Conservation (phyloP, 2,113 vertebrate species). For the Candoia aspera region DNA sequence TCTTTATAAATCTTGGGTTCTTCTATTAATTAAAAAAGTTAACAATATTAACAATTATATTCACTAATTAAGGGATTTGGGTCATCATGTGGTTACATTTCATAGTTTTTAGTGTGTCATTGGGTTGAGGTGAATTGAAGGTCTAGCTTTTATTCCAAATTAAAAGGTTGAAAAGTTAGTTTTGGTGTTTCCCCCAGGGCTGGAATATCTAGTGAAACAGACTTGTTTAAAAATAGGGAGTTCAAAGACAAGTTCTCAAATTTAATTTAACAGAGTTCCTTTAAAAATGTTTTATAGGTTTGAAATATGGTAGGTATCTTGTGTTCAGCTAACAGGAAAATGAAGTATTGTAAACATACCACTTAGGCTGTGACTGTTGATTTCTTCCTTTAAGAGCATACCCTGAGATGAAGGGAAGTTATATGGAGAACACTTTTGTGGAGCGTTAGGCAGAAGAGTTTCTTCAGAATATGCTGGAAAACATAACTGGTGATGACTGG, state of each 20-base stretch:
- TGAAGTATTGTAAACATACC: conserved; percentile 44
- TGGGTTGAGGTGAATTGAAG: conserved; percentile 63
- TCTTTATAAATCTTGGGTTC: background rate
- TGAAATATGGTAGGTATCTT: conserved; percentile 61
- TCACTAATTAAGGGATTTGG: conserved; percentile 25
- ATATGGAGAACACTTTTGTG: conserved; percentile 28
- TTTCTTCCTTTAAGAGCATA: conserved; percentile 32
- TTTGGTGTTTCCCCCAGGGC: conserved; percentile 65
- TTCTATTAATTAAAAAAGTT: conserved; percentile 22
- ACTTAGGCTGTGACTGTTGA: conserved; percentile 28
- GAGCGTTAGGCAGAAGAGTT: conserved; percentile 11
- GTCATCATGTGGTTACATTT: conserved; percentile 59
- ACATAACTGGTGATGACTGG: conserved; percentile 13
- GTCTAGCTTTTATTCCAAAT: conserved; percentile 67
- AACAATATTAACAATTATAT: conserved; percentile 42
- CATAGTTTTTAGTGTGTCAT: conserved; percentile 59
- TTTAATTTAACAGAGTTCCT: conserved; percentile 70
- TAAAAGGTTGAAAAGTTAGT: conserved; percentile 47
- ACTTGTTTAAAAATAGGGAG: conserved; percentile 62
- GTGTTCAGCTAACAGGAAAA: conserved; percentile 64
- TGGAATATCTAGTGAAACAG: conserved; percentile 72
- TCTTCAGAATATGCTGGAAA: background rate
- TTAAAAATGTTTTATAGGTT: conserved; percentile 66
- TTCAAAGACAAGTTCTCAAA: conserved; percentile 73
- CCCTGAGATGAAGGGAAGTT: background rate